Evolutionary conservation across 2,888 invertebrate species (phyloP).

Genomic region (Bugula neritina): DNA sequence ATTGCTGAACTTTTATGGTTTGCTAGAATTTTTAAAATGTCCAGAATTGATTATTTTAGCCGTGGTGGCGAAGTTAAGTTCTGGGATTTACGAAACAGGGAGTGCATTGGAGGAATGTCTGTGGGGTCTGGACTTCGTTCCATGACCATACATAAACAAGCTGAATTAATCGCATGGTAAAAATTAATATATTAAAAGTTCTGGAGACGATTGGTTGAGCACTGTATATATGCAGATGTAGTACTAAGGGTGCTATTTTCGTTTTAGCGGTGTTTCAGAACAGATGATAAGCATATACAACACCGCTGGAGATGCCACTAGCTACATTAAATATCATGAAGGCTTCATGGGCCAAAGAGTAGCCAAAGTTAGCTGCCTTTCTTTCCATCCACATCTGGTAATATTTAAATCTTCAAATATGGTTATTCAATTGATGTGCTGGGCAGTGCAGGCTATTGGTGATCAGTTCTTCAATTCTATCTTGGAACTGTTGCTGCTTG

Average conservation of each 20-base stretch:
- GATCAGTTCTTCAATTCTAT: too few relatives aligned
- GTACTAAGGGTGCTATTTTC: too few relatives aligned
- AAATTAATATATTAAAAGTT: too few relatives aligned
- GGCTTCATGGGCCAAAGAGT: conserved; percentile 82
- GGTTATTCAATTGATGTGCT: too few relatives aligned
- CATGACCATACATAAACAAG: conserved; percentile 10
- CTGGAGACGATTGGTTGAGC: too few relatives aligned
- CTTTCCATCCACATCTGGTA: conserved; percentile 79
- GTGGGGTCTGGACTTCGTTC: not conserved
- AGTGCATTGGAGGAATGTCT: not conserved
- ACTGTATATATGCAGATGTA: too few relatives aligned
- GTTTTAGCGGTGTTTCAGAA: conserved; percentile 58
- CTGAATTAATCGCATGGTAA: conserved; percentile 15
- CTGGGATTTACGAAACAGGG: conserved; percentile 50
- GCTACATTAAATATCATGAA: conserved; percentile 79
- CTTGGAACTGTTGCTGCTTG: too few relatives aligned
- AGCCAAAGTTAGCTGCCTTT: conserved; percentile 78
- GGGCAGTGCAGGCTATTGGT: too few relatives aligned
- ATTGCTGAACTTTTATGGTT: too few relatives aligned
- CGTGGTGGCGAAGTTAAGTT: conserved; percentile 67
- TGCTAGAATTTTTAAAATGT: too few relatives aligned
- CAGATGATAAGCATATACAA: conserved; percentile 60
- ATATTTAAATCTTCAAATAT: not conserved
- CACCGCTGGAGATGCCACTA: conserved; percentile 64
- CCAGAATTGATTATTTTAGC: too few relatives aligned